Base-by-base conservation (phyloP, 2,113 vertebrate genomes). In the Labrus mixtus region DNA sequence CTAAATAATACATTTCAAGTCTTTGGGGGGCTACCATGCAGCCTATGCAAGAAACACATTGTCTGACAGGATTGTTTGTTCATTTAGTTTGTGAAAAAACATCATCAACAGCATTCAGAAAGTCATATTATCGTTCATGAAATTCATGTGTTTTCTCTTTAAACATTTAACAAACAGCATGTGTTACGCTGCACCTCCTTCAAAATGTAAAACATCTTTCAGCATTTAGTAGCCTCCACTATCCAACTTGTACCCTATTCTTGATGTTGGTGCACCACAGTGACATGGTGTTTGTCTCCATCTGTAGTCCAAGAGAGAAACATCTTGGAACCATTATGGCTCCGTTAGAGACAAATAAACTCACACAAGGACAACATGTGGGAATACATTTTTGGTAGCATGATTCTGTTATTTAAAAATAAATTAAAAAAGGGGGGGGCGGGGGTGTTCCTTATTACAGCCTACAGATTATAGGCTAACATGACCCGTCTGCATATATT, bases 271-370 rank as follows among this genome's bases (percentile, higher is more conserved):
- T 41, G 39, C 9, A 0, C 11, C 39, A 41, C 39, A 41, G 39
- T 11, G 2, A 11, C 11, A 55, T 63, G 73, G 88, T 78, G 74
- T 92, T 82, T 92, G 91, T 89, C 91, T 84, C 91, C 90, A 85
- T 86, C 88, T 91, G 72, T 70, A 48, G 88, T 78, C 66, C 8
- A 58, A 61, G 6, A 64, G 16, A 54, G 23, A 68, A n/a, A 55
- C 37, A 45, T 76, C 50, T 68, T 79, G 23, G 10, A 72, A 43
- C 10, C 0, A 2, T n/a, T 19, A n/a, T 65, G 15, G 43, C 9
- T 17, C 3, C 16, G 4, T 17, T 3, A 22, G 20, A 46, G 4
- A 69, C 0, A 23, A 33, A 79, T 13, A 36, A 43, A 50, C 1
- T 15, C 10, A 23, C 20, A 15, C 15, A 20, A 10, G 9, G 20